A percentile compares a stretch with the other conserved stretches of the same genome.
Evolutionary conservation across 2,888 invertebrate species (phyloP).

Genomic region (Labia minor): DNA sequence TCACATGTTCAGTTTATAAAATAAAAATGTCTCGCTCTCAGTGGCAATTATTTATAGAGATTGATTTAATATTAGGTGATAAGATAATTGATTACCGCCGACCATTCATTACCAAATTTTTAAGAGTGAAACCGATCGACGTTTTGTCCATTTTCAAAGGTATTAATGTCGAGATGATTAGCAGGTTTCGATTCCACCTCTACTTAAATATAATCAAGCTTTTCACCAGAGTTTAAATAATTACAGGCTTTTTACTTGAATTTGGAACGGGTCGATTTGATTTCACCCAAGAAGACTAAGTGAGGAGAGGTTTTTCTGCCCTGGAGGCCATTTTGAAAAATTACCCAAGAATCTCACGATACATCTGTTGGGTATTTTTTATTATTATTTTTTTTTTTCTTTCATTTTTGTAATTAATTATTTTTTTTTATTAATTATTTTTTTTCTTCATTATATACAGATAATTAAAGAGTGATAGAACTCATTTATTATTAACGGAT

Average conservation of each 20-base stretch:
- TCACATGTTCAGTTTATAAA: not conserved
- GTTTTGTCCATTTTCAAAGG: not conserved
- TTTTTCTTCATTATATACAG: too few species aligned
- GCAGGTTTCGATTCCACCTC: conserved; percentile 2
- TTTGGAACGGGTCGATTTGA: not conserved
- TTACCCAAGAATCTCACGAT: not conserved
- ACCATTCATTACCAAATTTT: conserved; percentile 1
- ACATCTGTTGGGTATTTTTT: too few species aligned
- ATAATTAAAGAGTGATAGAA: too few species aligned
- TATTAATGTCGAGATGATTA: not conserved
- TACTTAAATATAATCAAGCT: conserved; percentile 13
- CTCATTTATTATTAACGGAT: too few species aligned
- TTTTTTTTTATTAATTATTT: too few species aligned
- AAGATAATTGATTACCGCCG: conserved; percentile 7
- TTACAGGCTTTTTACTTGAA: conserved; percentile 13
- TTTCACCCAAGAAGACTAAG: not conserved
- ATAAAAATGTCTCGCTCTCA: not conserved
- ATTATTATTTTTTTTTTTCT: too few species aligned
- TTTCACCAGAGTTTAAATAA: conserved; percentile 13
- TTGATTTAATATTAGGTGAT: not conserved
- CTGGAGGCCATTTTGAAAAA: not conserved
- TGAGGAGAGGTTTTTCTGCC: not conserved
- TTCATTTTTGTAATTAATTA: too few species aligned
- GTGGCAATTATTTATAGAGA: not conserved
- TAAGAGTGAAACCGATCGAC: not conserved